Conservation (phyloP, 2,797 vertebrate genomes). For the Chloroceryle inda region DNA sequence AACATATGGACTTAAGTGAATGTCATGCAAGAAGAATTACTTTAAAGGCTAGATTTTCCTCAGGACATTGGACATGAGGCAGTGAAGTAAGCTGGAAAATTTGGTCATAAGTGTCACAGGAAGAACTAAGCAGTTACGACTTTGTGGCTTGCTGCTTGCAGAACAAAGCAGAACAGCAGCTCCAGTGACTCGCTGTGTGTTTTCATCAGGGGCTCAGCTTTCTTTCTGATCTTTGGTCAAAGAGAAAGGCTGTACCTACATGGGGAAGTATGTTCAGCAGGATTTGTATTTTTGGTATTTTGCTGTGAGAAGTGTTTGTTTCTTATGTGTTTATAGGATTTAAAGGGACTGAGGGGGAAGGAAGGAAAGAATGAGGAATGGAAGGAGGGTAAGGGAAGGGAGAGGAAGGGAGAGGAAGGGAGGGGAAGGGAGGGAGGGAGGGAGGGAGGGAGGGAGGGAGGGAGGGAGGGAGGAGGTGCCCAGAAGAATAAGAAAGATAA, state of each 20-base stretch:
- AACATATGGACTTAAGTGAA: neutral
- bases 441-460: neutral
- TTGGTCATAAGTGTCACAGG: neutral
- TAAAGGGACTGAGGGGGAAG: neutral
- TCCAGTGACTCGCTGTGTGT: neutral
- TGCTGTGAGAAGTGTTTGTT: neutral
- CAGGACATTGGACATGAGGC: neutral
- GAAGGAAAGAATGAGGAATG: neutral
- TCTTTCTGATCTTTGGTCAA: neutral
- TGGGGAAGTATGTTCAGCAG: neutral
- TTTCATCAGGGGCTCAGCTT: neutral
- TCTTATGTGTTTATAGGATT: neutral
- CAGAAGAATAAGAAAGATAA: neutral
- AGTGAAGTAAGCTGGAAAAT: constrained; percentile 13
- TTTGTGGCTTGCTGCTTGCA: neutral
- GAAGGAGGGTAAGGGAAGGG: neutral
- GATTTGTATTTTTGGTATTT: neutral
- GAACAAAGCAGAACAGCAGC: neutral
- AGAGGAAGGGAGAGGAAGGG: neutral
- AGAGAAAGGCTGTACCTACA: neutral
- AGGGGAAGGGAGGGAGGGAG: too few relatives aligned
- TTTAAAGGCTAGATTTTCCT: constrained; percentile 11
- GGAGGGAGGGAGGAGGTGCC: neutral
- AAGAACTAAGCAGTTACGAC: neutral
- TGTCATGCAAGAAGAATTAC: neutral